Evolutionary conservation across 2,888 invertebrate genomes (phyloP), one percentile per base, ranked within the genome.

Genomic region (Chalcis sispes): DNA sequence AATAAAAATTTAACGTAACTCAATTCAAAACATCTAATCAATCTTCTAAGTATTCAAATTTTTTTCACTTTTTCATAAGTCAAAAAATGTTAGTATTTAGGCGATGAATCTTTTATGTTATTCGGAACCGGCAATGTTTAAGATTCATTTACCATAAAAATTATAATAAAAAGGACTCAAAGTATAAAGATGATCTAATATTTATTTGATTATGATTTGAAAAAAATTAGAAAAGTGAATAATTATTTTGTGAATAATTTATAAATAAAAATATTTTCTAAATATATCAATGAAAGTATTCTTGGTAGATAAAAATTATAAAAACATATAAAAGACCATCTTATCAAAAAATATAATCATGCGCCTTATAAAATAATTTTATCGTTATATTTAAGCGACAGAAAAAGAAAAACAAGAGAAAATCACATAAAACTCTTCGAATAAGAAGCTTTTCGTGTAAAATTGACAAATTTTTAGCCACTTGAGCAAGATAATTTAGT

Each of bases 41-140:
- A n/a, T n/a, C n/a, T n/a, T n/a, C n/a, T n/a, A n/a, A n/a, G n/a
- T n/a, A n/a, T n/a, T n/a, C n/a, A n/a, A n/a, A n/a, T n/a, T n/a
- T n/a, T n/a, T n/a, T n/a, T n/a, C n/a, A n/a, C n/a, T n/a, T 36
- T 54, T 8, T 29, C n/a, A 72, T 64, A 23, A 1, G 10, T 13
- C 52, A 40, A 40, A 36, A 64, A 25, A 32, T 72, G 25, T 56
- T 56, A 56, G 46, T 40, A 65, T 56, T 40, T 23, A 27, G 29
- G 48, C 52, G 42, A 20, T 52, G 59, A 46, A 59, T 58, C 42
- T 29, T 29, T 46, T 42, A 15, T 25, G 36, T 73, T 73, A 66
- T 73, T 20, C 72, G 72, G 72, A 73, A 73, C 72, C 72, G 46
- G 61, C 66, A 73, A 73, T 32, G 8, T 23, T 52, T 32, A 10